Conservation (phyloP, 2,888 invertebrate species). For the Phortica okadai region DNA sequence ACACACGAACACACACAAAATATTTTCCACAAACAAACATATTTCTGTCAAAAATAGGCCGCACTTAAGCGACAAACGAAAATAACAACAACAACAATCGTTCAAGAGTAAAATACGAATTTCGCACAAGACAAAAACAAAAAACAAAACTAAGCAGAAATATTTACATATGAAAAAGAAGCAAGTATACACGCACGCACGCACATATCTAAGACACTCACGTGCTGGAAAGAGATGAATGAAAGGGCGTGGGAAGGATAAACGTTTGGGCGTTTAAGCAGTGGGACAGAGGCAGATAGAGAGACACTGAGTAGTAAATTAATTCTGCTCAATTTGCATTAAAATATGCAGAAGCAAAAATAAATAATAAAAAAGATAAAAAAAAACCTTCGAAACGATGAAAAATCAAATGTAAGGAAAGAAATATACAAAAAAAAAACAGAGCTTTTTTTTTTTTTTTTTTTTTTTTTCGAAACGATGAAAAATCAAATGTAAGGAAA, state of each 20-base stretch:
- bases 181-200: constrained; percentile 54
- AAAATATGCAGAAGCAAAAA: constrained; percentile 67
- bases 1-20: background rate
- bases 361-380: constrained; percentile 49
- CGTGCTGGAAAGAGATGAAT: background rate
- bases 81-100: constrained; percentile 44
- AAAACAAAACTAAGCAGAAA: constrained; percentile 65
- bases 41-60: constrained; percentile 17
- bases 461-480: constrained; percentile 38
- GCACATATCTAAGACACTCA: constrained; percentile 40
- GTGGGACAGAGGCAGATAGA: constrained; percentile 17
- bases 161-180: constrained; percentile 68
- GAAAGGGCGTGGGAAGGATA: background rate
- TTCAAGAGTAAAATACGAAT: background rate
- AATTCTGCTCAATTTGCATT: constrained; percentile 72
- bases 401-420: constrained; percentile 3
- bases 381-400: constrained; percentile 31
- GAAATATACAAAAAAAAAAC: background rate
- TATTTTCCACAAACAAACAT: background rate
- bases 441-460: too few relatives aligned
- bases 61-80: constrained; percentile 65
- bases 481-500: constrained; percentile 3
- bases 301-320: constrained; percentile 68
- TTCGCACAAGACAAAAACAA: constrained; percentile 48
- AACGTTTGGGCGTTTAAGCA: background rate